phyloP scores from a whole-genome alignment of 2,888 invertebrate genomes.

The Dynastes maya region DNA sequence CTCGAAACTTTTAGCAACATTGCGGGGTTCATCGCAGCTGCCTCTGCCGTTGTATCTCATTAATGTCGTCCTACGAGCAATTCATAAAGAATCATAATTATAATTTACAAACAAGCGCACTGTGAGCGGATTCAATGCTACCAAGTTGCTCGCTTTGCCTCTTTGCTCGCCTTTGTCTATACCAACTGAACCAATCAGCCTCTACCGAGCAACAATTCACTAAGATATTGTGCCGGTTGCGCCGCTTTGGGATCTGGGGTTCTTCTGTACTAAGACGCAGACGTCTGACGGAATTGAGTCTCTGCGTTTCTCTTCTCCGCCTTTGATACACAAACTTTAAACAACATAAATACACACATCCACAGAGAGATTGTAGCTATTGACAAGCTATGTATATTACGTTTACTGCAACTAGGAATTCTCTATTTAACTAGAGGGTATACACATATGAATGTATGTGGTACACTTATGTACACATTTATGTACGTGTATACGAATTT shows the following conservation, averaged over 20 bases:
- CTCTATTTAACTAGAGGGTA: slow-evolving; percentile 26
- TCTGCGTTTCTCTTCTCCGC: slow-evolving; percentile 49
- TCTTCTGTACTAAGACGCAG: slow-evolving; percentile 54
- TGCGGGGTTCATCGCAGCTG: slow-evolving; percentile 31
- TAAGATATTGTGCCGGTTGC: slow-evolving; percentile 58
- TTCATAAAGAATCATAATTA: slow-evolving; percentile 62
- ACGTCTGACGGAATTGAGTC: slow-evolving; percentile 63
- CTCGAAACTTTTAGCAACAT: slow-evolving; percentile 51
- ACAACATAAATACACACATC: slow-evolving; percentile 63
- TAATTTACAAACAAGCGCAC: slow-evolving; percentile 57
- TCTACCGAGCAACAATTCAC: slow-evolving; percentile 61
- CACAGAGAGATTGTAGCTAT: slow-evolving; percentile 61
- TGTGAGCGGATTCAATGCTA: slow-evolving; percentile 55
- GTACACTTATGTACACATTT: slow-evolving; percentile 15
- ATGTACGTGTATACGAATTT: not conserved
- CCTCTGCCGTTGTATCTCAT: slow-evolving; percentile 56
- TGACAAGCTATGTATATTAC: slow-evolving; percentile 55
- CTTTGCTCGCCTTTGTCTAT: slow-evolving; percentile 63
- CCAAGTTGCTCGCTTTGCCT: slow-evolving; percentile 60
- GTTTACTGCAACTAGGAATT: slow-evolving; percentile 53
- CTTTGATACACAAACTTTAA: slow-evolving; percentile 62
- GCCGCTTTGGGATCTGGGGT: slow-evolving; percentile 40
- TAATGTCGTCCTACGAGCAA: slow-evolving; percentile 59
- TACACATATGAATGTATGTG: slow-evolving; percentile 1
- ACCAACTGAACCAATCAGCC: slow-evolving; percentile 64